These are phyloP conservation scores for Lipotes vexillifer DNA, from an alignment of 2,113 vertebrate genomes.

Conservation along the genomic window DNA sequence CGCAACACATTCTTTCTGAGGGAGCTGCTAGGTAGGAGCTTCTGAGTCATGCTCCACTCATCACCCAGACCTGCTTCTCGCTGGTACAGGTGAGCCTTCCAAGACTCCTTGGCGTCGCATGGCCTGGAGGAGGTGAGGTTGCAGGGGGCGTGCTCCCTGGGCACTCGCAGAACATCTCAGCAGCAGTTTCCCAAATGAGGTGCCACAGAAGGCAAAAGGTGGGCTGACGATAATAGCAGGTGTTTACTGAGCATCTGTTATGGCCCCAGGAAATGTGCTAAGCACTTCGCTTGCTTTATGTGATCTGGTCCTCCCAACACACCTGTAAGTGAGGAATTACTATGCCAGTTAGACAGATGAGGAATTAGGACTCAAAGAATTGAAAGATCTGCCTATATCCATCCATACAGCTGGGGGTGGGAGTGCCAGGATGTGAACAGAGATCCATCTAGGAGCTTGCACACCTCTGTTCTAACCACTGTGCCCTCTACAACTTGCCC, in stretches of 20 bases:
- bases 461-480: not conserved
- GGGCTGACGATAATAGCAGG: not conserved
- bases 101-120: not conserved
- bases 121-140: not conserved
- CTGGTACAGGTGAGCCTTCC: not conserved
- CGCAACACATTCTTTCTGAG: conserved; percentile 32
- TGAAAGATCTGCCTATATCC: not conserved
- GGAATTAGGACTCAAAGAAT: not conserved
- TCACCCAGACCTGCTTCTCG: not conserved
- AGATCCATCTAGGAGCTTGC: not conserved
- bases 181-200: not conserved
- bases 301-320: not conserved
- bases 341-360: not conserved
- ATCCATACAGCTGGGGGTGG: not conserved
- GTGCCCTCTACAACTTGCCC: not conserved
- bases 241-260: not conserved
- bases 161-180: not conserved
- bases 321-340: not conserved
- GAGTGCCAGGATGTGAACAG: not conserved
- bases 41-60: not conserved
- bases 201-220: not conserved
- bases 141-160: not conserved
- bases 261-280: not conserved
- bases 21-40: not conserved
- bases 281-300: not conserved